Conservation (phyloP, 2,888 invertebrate genomes). For the Sesia bembeciformis region DNA sequence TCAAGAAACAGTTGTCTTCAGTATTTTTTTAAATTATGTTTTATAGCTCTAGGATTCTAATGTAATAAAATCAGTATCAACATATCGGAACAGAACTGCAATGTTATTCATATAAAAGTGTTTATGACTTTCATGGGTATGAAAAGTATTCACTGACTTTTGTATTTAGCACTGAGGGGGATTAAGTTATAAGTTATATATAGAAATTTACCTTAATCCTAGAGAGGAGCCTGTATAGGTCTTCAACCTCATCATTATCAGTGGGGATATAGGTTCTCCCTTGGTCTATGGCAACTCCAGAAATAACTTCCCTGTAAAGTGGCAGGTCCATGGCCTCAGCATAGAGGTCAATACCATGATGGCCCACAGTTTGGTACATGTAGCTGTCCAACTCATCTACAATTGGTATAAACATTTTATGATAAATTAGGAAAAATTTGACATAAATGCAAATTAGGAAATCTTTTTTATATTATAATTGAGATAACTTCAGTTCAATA, state of each 20-base stretch:
- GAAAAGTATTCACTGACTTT: no score
- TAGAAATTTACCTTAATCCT: constrained; percentile 77
- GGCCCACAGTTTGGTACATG: constrained; percentile 99
- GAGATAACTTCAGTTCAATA: no score
- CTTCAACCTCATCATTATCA: constrained; percentile 96
- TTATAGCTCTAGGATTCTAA: no score
- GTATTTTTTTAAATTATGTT: no score
- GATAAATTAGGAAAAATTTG: neutral
- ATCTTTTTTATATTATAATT: neutral
- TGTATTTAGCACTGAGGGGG: no score
- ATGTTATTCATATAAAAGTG: no score
- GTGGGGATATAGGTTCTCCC: constrained; percentile 87
- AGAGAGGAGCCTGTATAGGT: constrained; percentile 88
- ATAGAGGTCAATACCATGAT: constrained; percentile 92
- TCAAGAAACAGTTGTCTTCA: no score
- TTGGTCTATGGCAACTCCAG: constrained; percentile 87
- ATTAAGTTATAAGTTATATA: no score
- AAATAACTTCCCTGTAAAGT: constrained; percentile 87
- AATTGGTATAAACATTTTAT: neutral
- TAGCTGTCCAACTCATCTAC: constrained; percentile 95
- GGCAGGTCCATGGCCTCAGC: constrained; percentile 96
- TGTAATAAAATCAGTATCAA: no score
- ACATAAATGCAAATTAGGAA: neutral
- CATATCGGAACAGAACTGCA: no score
- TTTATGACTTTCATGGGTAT: no score